Evolutionary conservation across 2,113 vertebrate species (phyloP).

Genomic region (Oophaga pumilio): DNA sequence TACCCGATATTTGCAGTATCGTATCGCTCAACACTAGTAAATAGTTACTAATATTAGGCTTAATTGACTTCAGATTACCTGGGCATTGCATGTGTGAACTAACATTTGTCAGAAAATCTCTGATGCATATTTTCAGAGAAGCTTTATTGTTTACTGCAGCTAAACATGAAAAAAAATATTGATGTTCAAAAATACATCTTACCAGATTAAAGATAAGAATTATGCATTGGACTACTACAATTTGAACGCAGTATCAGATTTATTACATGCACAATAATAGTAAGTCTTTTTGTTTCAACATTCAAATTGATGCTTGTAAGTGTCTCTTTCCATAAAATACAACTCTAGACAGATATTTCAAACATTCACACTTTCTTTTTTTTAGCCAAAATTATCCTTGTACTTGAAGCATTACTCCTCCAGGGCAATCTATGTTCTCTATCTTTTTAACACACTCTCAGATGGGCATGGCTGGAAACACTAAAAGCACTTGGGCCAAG

Average conservation of each 20-base stretch:
- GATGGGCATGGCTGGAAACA: constrained; percentile 67
- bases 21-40: too few relatives aligned
- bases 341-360: constrained; percentile 25
- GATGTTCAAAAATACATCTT: not conserved
- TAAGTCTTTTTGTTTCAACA: not conserved
- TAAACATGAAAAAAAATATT: not conserved
- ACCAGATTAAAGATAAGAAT: not conserved
- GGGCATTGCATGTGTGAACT: not conserved
- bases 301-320: not conserved
- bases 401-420: constrained; percentile 64
- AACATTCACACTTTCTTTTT: constrained; percentile 58
- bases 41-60: not conserved
- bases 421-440: constrained; percentile 66
- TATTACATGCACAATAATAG: not conserved
- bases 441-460: constrained; percentile 71
- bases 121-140: not conserved
- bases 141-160: not conserved
- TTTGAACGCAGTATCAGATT: not conserved
- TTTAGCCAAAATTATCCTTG: constrained; percentile 61
- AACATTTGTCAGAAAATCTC: not conserved
- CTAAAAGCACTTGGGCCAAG: constrained; percentile 72
- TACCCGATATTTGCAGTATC: too few relatives aligned
- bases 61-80: not conserved
- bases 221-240: not conserved
- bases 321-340: not conserved